Base-by-base conservation (phyloP, 2,113 vertebrate genomes). In the Lepidothrix coronata region DNA sequence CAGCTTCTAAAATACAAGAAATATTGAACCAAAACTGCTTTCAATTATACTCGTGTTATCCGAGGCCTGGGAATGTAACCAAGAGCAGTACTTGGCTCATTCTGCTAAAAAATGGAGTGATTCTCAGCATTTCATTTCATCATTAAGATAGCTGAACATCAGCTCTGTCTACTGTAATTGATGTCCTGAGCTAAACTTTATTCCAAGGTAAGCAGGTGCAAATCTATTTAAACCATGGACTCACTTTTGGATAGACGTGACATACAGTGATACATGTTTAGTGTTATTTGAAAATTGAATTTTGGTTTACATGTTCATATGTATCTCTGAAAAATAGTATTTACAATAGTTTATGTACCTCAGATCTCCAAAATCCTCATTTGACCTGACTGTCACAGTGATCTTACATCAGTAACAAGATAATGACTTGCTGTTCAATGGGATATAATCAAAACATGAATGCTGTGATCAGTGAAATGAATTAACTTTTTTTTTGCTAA, bases 1-100 rank as follows among this genome's bases (percentile, higher is more conserved):
- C 93, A 94, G 95, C 86, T 97, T 97, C 96, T 94, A 93, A 97
- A 97, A 97, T 96, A 97, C 89, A 96, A 97, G 92, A 97, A 97
- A 95, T 97, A 96, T 97, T 97, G 96, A 96, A 93, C 91, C 54
- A 83, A 92, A 92, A 85, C 62, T 85, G 39, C 55, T 91, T 95
- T 89, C 91, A 89, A 81, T 96, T 96, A 89, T 70, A 89, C 33
- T 72, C 55, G 13, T 91, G 73, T 90, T 96, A 85, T 92, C 75
- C 86, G 85, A 94, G 68, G 70, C 74, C 70, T 85, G 61, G n/a
- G 35, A 78, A 65, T 72, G 67, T 91, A 96, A 95, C 87, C 3
- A 14, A 95, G 81, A 66, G 41, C 54, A 91, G 37, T 12, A 88
- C 89, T 91, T 93, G 87, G 73, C 66, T 70, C 81, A 87, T 73